phyloP scores from a whole-genome alignment of 2,888 invertebrate genomes.

The Andrena bucephala region DNA sequence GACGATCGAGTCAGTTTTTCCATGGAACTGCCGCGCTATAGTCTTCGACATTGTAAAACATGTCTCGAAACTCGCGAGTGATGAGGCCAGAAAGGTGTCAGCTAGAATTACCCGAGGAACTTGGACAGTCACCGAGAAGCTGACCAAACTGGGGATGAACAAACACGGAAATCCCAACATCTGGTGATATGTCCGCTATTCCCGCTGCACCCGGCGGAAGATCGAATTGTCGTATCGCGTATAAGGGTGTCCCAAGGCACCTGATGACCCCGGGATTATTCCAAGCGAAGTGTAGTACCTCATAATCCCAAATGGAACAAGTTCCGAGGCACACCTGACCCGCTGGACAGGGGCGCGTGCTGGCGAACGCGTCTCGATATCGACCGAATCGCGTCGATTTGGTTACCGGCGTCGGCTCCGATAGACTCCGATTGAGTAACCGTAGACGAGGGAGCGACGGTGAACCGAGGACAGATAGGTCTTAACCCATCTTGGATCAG shows the following conservation, averaged over 20 bases:
- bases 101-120: background rate
- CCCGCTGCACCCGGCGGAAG: slow-evolving; percentile 8
- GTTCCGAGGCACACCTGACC: slow-evolving; percentile 5
- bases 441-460: background rate
- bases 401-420: background rate
- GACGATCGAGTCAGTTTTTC: slow-evolving; percentile 7
- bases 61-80: background rate
- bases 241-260: slow-evolving; percentile 2
- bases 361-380: background rate
- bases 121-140: background rate
- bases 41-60: background rate
- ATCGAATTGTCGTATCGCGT: slow-evolving; percentile 31
- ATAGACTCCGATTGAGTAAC: background rate
- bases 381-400: background rate
- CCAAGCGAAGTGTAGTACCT: slow-evolving; percentile 8
- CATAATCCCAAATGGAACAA: slow-evolving; percentile 27
- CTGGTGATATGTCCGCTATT: slow-evolving; percentile 33
- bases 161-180: slow-evolving; percentile 36
- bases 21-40: no score
- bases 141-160: slow-evolving; percentile 3
- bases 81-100: background rate
- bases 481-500: slow-evolving; percentile 7
- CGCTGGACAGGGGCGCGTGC: background rate
- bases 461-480: background rate
- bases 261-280: slow-evolving; percentile 15